A percentile compares a stretch with the other conserved stretches of the same genome.
Conservation (phyloP, 2,888 invertebrate species). For the Mythimna lalbum region DNA sequence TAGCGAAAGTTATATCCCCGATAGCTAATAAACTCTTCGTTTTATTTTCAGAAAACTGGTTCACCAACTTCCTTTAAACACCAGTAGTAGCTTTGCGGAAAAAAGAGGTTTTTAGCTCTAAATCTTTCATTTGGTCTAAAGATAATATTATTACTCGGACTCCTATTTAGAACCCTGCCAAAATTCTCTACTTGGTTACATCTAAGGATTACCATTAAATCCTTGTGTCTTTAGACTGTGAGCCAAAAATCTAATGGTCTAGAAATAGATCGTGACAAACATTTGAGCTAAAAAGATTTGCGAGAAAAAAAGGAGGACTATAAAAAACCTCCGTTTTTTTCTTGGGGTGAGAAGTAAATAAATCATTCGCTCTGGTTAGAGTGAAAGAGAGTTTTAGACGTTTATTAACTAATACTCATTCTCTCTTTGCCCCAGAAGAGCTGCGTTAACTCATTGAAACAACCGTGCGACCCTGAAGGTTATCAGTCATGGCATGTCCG, state of each 20-base stretch:
- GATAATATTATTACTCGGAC: constrained; percentile 30
- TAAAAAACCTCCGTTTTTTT: not conserved
- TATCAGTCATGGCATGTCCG: too few relatives aligned
- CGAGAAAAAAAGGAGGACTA: too few relatives aligned
- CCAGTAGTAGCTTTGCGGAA: constrained; percentile 23
- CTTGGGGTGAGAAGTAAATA: too few relatives aligned
- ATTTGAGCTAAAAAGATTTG: not conserved
- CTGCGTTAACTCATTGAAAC: too few relatives aligned
- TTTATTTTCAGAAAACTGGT: constrained; percentile 50
- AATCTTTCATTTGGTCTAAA: constrained; percentile 37
- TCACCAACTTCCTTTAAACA: constrained; percentile 31
- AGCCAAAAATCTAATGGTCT: constrained; percentile 46
- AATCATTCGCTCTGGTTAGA: too few relatives aligned
- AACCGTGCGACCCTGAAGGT: too few relatives aligned
- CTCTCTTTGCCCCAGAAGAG: too few relatives aligned
- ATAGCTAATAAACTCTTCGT: constrained; percentile 50
- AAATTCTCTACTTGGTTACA: constrained; percentile 24
- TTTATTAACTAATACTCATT: too few relatives aligned
- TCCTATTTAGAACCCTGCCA: constrained; percentile 24
- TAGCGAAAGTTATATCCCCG: constrained; percentile 42
- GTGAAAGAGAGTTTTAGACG: too few relatives aligned
- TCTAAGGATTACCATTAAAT: constrained; percentile 13
- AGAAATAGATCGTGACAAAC: constrained; percentile 20
- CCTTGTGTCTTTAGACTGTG: not conserved
- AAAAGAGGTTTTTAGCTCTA: constrained; percentile 28